phyloP scores from a whole-genome alignment of 2,797 vertebrate genomes.

The Poeciliopsis paucimaculata region DNA sequence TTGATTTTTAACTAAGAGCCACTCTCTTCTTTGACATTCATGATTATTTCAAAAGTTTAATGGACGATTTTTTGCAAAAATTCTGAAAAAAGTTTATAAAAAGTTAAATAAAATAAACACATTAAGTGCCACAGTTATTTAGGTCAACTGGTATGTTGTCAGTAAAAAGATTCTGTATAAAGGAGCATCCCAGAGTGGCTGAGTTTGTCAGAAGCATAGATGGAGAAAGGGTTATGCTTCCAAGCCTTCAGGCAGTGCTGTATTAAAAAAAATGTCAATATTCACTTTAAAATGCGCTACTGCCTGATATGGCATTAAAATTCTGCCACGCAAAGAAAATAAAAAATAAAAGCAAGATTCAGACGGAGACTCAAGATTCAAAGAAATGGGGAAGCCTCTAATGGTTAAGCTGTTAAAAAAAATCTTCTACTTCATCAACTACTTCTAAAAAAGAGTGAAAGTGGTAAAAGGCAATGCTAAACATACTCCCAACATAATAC shows the following conservation, averaged over 20 bases:
- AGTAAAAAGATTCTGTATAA: background rate
- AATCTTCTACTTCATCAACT: background rate
- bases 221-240: background rate
- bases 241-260: background rate
- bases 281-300: background rate
- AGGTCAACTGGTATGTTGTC: slow-evolving; percentile 2
- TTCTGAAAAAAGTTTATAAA: background rate
- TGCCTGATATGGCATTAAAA: background rate
- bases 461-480: background rate
- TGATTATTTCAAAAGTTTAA: background rate
- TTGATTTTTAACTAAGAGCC: background rate
- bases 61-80: background rate
- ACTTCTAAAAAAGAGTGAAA: background rate
- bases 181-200: slow-evolving; percentile 3
- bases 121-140: background rate
- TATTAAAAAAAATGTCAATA: background rate
- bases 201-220: slow-evolving; percentile 2
- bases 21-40: background rate
- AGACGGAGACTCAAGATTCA: background rate
- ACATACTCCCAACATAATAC: background rate
- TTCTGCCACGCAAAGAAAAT: background rate
- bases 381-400: background rate
- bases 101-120: slow-evolving; percentile 2
- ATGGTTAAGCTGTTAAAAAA: background rate
- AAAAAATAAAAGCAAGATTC: background rate